Evolutionary conservation across 1,140 invertebrate species (phyloP).

Genomic region (Pseudomyrmex flavicornis): DNA sequence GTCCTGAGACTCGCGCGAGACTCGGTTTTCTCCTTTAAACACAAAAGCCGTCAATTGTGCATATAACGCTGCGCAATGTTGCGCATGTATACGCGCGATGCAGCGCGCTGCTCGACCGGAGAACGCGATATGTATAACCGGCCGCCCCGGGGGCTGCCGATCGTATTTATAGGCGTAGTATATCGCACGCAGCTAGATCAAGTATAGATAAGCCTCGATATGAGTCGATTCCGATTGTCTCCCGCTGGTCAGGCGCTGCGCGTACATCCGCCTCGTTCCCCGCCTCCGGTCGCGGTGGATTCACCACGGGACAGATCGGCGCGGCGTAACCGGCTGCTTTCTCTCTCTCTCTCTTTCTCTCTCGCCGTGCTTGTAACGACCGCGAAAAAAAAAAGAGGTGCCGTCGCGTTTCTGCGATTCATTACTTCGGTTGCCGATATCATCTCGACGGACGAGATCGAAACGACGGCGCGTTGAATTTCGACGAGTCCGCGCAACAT

Average conservation of each 20-base stretch:
- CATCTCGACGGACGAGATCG: slow-evolving; percentile 50
- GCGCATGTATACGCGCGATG: not conserved
- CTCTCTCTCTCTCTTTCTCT: not conserved
- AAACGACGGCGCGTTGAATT: slow-evolving; percentile 49
- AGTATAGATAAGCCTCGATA: slow-evolving; percentile 61
- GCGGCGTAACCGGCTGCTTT: slow-evolving; percentile 19
- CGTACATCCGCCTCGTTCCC: not conserved
- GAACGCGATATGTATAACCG: slow-evolving; percentile 5
- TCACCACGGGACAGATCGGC: slow-evolving; percentile 4
- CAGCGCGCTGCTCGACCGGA: not conserved
- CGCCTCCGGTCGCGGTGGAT: not conserved
- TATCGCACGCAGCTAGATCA: slow-evolving; percentile 59
- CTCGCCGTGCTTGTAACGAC: slow-evolving; percentile 45
- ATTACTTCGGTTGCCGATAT: slow-evolving; percentile 50
- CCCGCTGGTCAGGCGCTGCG: slow-evolving; percentile 46
- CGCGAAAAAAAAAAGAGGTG: slow-evolving; percentile 46
- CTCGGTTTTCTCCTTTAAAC: not conserved
- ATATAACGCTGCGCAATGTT: slow-evolving; percentile 11
- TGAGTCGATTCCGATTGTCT: slow-evolving; percentile 63
- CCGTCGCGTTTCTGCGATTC: slow-evolving; percentile 57
- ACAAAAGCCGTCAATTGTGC: slow-evolving; percentile 30
- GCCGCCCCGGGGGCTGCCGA: slow-evolving; percentile 46
- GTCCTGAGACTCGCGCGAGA: not conserved
- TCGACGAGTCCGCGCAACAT: slow-evolving; percentile 13
- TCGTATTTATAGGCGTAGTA: slow-evolving; percentile 59